phyloP scores from a whole-genome alignment of 1,140 invertebrate genomes.

The Acyrthosiphon pisum region DNA sequence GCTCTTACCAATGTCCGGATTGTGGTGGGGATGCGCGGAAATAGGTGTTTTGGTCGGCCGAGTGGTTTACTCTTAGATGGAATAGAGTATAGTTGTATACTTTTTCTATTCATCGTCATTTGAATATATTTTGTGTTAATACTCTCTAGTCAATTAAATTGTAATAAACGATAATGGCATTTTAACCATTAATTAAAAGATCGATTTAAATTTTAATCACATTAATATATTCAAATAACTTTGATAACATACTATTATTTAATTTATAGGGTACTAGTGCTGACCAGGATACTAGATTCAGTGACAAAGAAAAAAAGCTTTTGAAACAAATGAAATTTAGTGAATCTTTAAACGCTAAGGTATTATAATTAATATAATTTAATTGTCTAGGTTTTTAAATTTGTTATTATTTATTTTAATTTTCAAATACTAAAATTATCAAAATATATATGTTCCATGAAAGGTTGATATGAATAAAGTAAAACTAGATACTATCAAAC shows the following conservation, averaged over 20 bases:
- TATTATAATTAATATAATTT: conserved; percentile 63
- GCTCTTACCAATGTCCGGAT: too few relatives aligned
- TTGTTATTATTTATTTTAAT: neutral
- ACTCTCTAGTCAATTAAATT: neutral
- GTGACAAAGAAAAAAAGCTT: conserved; percentile 98
- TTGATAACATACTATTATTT: neutral
- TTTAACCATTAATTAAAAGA: neutral
- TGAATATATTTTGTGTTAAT: neutral
- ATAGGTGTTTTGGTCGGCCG: too few relatives aligned
- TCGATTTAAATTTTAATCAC: neutral
- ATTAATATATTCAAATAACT: neutral
- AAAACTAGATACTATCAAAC: conserved; percentile 96
- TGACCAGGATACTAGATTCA: conserved; percentile 98
- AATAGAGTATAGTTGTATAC: neutral
- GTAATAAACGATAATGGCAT: neutral
- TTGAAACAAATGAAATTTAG: conserved; percentile 99
- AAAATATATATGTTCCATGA: conserved; percentile 59
- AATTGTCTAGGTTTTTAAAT: neutral
- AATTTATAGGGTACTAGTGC: conserved; percentile 89
- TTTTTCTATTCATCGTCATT: neutral
- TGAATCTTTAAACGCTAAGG: conserved; percentile 87
- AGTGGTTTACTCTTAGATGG: too few relatives aligned
- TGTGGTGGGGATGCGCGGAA: too few relatives aligned
- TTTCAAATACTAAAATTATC: neutral
- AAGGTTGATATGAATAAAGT: conserved; percentile 99